Conservation (phyloP, 2,888 invertebrate genomes). For the Cacoxenus indagator region DNA sequence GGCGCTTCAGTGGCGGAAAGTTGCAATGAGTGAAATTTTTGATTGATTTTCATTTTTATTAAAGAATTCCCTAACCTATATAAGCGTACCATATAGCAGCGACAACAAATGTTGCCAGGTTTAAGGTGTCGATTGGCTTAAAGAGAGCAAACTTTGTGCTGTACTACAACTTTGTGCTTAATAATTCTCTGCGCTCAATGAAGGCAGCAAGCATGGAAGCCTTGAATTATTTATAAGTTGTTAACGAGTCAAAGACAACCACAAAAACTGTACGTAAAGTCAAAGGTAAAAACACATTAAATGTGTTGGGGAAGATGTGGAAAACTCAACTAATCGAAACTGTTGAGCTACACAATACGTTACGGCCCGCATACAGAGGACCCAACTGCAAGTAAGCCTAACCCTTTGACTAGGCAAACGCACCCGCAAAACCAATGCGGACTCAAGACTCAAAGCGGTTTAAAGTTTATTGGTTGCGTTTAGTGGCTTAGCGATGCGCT, state of each 20-base stretch:
- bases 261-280: neutral
- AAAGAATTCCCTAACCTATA: too few species aligned
- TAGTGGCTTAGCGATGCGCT: neutral
- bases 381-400: too few species aligned
- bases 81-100: too few species aligned
- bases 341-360: neutral
- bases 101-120: too few species aligned
- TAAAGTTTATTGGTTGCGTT: conserved; percentile 22
- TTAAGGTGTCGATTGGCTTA: too few species aligned
- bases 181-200: neutral
- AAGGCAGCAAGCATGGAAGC: neutral
- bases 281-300: too few species aligned
- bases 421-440: neutral
- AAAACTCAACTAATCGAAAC: neutral
- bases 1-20: too few species aligned
- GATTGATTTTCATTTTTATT: too few species aligned
- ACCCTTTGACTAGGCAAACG: neutral
- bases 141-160: neutral
- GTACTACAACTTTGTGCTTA: neutral
- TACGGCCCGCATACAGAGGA: too few species aligned
- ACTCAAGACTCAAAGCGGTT: conserved; percentile 8
- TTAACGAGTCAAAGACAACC: conserved; percentile 4
- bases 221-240: conserved; percentile 19
- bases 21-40: too few species aligned
- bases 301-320: neutral